Conservation (phyloP, 2,797 vertebrate genomes). For the Rhyacichthys aspro region DNA sequence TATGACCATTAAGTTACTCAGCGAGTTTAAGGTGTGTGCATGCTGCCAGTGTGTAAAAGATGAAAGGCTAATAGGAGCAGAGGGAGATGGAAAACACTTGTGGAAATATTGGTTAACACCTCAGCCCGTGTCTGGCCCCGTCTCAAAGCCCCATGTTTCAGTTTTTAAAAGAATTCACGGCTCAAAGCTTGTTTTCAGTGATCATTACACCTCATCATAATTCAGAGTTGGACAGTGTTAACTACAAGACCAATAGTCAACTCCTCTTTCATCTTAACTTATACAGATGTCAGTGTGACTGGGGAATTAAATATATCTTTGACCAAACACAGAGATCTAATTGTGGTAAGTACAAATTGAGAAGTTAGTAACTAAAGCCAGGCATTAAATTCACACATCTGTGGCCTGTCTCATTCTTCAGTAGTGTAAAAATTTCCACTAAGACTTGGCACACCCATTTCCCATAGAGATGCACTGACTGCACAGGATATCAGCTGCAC, state of each 20-base stretch:
- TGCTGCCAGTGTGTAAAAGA: constrained; percentile 11
- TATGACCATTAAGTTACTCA: constrained; percentile 18
- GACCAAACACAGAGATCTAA: neutral
- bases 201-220: constrained; percentile 3
- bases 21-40: constrained; percentile 21
- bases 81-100: constrained; percentile 31
- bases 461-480: constrained; percentile 10
- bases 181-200: neutral
- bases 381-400: neutral
- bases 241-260: neutral
- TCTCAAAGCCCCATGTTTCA: constrained; percentile 17
- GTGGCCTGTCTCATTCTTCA: neutral
- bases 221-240: neutral
- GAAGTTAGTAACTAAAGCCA: neutral
- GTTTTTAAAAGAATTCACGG: constrained; percentile 12
- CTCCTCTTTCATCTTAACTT: no score
- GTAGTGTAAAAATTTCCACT: constrained; percentile 3
- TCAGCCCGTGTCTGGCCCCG: constrained; percentile 13
- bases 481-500: constrained; percentile 46
- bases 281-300: no score
- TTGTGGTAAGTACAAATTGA: neutral
- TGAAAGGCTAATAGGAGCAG: constrained; percentile 18
- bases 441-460: constrained; percentile 22
- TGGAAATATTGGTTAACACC: constrained; percentile 32
- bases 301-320: no score